Evolutionary conservation across 2,797 vertebrate genomes (phyloP), one percentile per base, ranked within the genome.

Genomic region (Atherinosoma microstoma): DNA sequence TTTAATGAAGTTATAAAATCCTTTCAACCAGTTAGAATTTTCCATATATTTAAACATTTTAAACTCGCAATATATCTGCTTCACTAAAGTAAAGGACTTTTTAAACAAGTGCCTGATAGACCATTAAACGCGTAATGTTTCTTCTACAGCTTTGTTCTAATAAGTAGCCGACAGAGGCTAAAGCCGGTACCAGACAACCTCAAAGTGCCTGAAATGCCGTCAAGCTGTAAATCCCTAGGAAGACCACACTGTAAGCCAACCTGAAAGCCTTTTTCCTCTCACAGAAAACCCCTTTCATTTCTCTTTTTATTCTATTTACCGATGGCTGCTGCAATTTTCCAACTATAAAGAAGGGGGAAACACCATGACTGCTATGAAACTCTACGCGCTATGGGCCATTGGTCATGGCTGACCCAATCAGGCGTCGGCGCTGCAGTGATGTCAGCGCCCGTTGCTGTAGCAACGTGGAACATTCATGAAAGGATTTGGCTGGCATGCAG

Each of bases 271-370:
- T 72, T 87, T 78, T 63, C 67, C 78, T 61, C 76, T 72, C 36
- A 77, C 80, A 83, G 86, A 92, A 93, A 89, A 75, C 58, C 75
- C 56, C 58, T 78, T 73, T 75, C 63, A 69, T 86, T 78, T 81
- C 67, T 76, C 53, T 58, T 87, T 83, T 64, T 36, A 76, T 85
- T 87, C 71, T 67, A 79, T 86, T 87, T 73, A 75, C 63, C 58
- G 77, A 82, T 82, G 73, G 64, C 36, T 34, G 58, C 12, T 18
- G 59, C 4, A 54, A 80, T 86, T 91, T 91, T 86, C 83, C 69
- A 1, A 76, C 81, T 80, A 59, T 65, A 61, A 64, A 68, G 56
- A 56, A 38, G 27, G 63, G 63, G 86, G 70, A 77, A 88, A 80
- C 64, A 73, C 76, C 65, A 45, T 57, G 45, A 54, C 49, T 70